These are phyloP conservation scores for Meteorus colon DNA, from an alignment of 2,888 invertebrate species.

Conservation along the genomic window DNA sequence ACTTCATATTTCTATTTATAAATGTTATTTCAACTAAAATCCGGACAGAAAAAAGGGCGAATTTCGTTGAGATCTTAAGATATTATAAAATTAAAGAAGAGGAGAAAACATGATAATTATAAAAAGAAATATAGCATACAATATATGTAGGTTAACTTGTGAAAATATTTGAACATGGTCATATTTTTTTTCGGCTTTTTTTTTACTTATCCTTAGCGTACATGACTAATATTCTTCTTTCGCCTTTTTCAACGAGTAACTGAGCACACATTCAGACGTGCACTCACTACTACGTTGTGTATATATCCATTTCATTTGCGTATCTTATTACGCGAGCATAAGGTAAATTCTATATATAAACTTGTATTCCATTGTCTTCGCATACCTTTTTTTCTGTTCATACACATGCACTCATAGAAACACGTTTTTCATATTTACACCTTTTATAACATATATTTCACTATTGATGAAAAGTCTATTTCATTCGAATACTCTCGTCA, in stretches of 20 bases:
- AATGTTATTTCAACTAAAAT: too few relatives aligned
- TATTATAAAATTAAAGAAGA: too few relatives aligned
- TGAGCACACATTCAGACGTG: neutral
- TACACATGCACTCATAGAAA: neutral
- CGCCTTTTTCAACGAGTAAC: neutral
- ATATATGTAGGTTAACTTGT: neutral
- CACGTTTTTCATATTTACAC: neutral
- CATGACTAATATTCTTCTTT: slow-evolving; percentile 1
- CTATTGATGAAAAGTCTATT: neutral
- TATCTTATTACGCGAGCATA: neutral
- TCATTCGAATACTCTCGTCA: neutral
- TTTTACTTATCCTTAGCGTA: neutral
- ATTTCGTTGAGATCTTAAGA: too few relatives aligned
- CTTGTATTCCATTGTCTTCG: slow-evolving; percentile 7
- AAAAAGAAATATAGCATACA: neutral
- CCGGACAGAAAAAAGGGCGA: too few relatives aligned
- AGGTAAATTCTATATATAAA: neutral
- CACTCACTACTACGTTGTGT: neutral
- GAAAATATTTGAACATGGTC: slow-evolving; percentile 2
- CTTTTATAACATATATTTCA: neutral
- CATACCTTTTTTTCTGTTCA: neutral
- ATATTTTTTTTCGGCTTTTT: slow-evolving; percentile 1
- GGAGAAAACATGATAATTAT: neutral
- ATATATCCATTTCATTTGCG: slow-evolving; percentile 2
- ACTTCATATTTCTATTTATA: too few relatives aligned